Base-by-base conservation (phyloP, 2,113 vertebrate genomes). In the Diglossa brunneiventris region DNA sequence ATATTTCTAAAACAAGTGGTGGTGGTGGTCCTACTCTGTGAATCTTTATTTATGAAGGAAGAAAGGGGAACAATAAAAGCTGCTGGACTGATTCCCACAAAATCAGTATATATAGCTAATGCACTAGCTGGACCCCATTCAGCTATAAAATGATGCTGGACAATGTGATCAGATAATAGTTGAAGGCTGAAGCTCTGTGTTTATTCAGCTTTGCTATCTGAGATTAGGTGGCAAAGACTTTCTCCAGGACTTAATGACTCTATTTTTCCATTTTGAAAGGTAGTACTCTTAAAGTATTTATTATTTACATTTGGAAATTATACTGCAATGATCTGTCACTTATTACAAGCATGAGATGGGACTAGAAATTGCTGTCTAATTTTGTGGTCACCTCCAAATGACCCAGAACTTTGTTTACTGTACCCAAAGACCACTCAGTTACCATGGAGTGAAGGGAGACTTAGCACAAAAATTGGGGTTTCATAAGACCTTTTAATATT, bases 151-250 rank as follows among this genome's bases (percentile, higher is more conserved):
- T 74, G 42, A 83, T 87, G 76, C 77, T 91, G 64, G 90, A 56
- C 39, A 39, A 20, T 61, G 56, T 84, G 87, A 96, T 95, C 92
- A 95, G 92, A 96, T 95, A 83, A 83, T 91, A 63, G 55, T 2
- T 91, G 47, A 87, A 86, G 90, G 70, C 59, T 90, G 59, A 69
- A 94, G 33, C 79, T 88, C 3, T 35, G 35, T 89, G 75, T 96
- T 95, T 95, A 88, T 96, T 88, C 90, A 93, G 69, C 88, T 92
- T 93, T 95, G 42, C 77, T 96, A 37, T 95, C 78, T 90, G 66
- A 95, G 88, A 91, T 95, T 81, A 83, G 52, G 87, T 85, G 72
- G 55, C 50, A 90, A 74, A 94, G 89, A 88, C 33, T 90, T 95
- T 88, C 64, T 88, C 47, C 80, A 93, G 64, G 69, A 84, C 74